These are phyloP conservation scores for Gnathonemus longibarbis DNA, from an alignment of 2,113 vertebrate species.

Conservation along the genomic window DNA sequence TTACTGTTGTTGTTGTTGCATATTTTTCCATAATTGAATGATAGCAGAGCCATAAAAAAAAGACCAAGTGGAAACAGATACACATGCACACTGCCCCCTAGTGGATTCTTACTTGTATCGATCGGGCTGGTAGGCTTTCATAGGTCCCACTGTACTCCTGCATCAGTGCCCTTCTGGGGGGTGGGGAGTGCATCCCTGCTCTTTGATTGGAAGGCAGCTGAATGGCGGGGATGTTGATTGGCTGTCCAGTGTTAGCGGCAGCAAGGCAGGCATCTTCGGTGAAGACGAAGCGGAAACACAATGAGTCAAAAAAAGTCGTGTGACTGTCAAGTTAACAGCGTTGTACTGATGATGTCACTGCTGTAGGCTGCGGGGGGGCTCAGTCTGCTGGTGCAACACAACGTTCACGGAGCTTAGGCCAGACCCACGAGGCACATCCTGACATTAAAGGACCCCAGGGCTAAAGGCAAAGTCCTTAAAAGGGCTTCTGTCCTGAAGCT, in stretches of 20 bases:
- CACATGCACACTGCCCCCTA: neutral
- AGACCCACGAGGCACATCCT: neutral
- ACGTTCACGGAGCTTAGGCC: neutral
- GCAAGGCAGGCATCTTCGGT: conserved; percentile 46
- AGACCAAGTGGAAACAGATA: neutral
- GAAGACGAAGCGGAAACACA: conserved; percentile 16
- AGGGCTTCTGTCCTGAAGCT: neutral
- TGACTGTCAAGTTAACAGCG: neutral
- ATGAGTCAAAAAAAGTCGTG: neutral
- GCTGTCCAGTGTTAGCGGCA: conserved; percentile 49
- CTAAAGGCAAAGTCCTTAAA: neutral
- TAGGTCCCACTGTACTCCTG: conserved; percentile 75
- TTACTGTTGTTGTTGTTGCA: neutral
- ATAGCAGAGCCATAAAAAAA: neutral
- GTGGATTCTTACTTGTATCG: conserved; percentile 65
- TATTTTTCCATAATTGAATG: neutral
- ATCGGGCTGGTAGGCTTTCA: conserved; percentile 79
- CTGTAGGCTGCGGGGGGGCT: neutral
- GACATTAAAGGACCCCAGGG: neutral
- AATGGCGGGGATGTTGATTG: conserved; percentile 61
- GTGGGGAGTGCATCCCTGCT: conserved; percentile 86
- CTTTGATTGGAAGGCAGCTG: conserved; percentile 50
- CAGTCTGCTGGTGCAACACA: neutral
- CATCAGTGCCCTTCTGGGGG: conserved; percentile 68
- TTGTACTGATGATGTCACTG: neutral